phyloP scores from a whole-genome alignment of 1,140 invertebrate genomes.

The Drosophila grimshawi region DNA sequence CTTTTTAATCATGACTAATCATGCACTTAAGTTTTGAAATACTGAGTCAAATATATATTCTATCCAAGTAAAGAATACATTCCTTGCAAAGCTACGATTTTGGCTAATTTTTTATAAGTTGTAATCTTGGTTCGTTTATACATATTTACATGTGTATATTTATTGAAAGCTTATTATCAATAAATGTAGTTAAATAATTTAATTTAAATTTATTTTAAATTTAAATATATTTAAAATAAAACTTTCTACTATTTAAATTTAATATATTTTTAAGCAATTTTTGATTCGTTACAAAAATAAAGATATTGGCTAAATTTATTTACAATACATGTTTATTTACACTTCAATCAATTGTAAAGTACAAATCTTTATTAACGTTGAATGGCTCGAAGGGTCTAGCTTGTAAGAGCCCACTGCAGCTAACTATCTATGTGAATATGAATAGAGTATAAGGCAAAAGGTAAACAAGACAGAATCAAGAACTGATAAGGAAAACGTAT shows the following conservation, averaged over 20 bases:
- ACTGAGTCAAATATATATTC: too few relatives aligned
- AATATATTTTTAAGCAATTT: too few relatives aligned
- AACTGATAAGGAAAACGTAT: conserved; percentile 3
- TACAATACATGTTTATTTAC: too few relatives aligned
- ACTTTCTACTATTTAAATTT: too few relatives aligned
- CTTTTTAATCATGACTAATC: too few relatives aligned
- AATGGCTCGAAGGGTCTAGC: background rate
- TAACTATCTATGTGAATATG: conserved; percentile 2
- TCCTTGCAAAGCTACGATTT: background rate
- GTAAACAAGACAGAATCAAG: conserved; percentile 20
- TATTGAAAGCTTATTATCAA: background rate
- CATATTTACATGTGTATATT: conserved; percentile 11
- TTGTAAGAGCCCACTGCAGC: background rate
- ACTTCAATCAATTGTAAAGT: too few relatives aligned
- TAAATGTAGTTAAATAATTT: background rate
- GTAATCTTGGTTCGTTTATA: conserved; percentile 1
- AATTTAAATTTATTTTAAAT: background rate
- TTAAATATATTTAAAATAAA: too few relatives aligned
- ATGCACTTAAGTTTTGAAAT: too few relatives aligned
- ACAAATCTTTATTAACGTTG: too few relatives aligned
- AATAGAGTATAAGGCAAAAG: conserved; percentile 2
- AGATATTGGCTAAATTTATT: too few relatives aligned
- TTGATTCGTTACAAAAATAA: too few relatives aligned
- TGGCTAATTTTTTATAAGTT: background rate
- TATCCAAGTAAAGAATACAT: background rate